Evolutionary conservation across 1,140 invertebrate species (phyloP), one percentile per base, ranked within the genome.

Genomic region (Acyrthosiphon pisum): DNA sequence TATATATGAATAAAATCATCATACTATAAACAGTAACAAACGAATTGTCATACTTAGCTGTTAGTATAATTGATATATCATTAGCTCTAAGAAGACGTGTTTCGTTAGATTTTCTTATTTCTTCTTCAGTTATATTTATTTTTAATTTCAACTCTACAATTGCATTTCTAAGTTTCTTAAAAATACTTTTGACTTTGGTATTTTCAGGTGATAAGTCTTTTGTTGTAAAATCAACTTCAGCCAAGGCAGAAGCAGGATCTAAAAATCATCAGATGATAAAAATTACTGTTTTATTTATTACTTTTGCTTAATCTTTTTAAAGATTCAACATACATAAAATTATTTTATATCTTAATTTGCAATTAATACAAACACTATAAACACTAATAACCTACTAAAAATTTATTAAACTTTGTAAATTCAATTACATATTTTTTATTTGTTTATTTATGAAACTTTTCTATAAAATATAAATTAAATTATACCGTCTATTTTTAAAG

Each of bases 51-150:
- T 91, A 91, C 90, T 30, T 8, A 20, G 60, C 11, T 8, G 60
- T n/a, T 48, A 91, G n/a, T 48, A 81, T 9, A 76, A 81, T 26
- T 46, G 90, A 60, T 46, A 91, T 18, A n/a, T 91, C 41, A 81
- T 91, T 50, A 76, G 8, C 90, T 81, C 60, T 91, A 1, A 81
- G 35, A 35, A 48, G 14, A 14, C 90, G 90, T 26, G 11, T 1
- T 46, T 48, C 60, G 14, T 26, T 81, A 23, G 68, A 37, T 81
- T 91, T 91, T 46, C 26, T 44, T 30, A 91, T 6, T 35, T 91
- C 90, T 22, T 91, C 90, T 46, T 91, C 76, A 76, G 90, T 91
- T 35, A 91, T 56, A 35, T 91, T 37, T 8, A 81, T 18, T 6
- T 81, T 18, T 48, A 76, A 41, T n/a, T 91, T 91, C 20, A 91